A percentile compares a stretch with the other conserved stretches of the same genome.
These are phyloP conservation scores for Elysia crispata DNA, from an alignment of 2,888 invertebrate genomes.

Conservation along the genomic window DNA sequence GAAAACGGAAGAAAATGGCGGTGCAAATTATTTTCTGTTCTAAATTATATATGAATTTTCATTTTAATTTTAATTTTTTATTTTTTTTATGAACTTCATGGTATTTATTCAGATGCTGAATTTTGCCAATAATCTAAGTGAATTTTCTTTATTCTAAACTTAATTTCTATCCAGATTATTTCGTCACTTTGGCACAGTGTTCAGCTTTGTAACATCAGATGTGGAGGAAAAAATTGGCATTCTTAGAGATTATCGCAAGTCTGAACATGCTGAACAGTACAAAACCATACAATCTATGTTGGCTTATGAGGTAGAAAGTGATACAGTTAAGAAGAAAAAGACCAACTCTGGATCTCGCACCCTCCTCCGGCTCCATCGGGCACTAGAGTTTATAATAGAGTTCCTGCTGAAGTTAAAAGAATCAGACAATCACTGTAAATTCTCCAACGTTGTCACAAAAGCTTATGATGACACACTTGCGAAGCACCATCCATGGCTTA, in stretches of 20 bases:
- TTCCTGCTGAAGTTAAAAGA: conserved; percentile 85
- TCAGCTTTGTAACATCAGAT: conserved; percentile 94
- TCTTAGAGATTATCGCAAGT: conserved; percentile 82
- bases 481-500: conserved; percentile 90
- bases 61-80: too few species aligned
- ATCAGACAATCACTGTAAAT: conserved; percentile 73
- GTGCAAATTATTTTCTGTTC: too few species aligned
- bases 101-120: too few species aligned
- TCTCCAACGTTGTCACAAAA: conserved; percentile 82
- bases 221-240: conserved; percentile 91
- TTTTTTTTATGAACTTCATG: too few species aligned
- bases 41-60: too few species aligned
- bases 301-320: conserved; percentile 58
- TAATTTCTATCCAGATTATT: conserved; percentile 85
- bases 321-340: conserved; percentile 78
- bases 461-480: conserved; percentile 91
- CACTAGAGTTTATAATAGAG: conserved; percentile 92
- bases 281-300: conserved; percentile 91
- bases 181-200: conserved; percentile 90
- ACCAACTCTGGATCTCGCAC: conserved; percentile 90
- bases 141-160: background rate
- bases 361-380: conserved; percentile 91
- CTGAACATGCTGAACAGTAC: conserved; percentile 75
- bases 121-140: background rate
- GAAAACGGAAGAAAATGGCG: too few species aligned